These are phyloP conservation scores for Anguilla megastoma DNA, from an alignment of 2,797 vertebrate species.

Conservation along the genomic window DNA sequence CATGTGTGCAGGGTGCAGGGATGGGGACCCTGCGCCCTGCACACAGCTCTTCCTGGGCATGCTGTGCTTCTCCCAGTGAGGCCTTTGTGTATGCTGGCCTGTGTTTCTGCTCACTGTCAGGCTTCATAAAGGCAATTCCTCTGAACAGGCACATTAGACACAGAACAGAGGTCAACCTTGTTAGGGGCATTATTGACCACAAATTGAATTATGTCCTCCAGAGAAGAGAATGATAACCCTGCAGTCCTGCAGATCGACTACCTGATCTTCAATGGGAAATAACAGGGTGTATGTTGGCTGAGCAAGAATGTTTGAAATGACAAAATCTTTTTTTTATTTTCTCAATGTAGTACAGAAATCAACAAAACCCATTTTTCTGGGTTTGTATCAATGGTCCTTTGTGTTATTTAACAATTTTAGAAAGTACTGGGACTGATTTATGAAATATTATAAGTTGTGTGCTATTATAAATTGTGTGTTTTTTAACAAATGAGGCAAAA, in stretches of 20 bases:
- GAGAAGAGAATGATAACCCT: background rate
- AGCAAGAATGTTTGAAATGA: background rate
- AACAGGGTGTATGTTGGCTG: background rate
- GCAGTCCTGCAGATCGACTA: background rate
- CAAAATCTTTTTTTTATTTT: background rate
- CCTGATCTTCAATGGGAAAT: background rate
- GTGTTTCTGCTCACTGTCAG: background rate
- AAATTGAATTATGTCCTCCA: background rate
- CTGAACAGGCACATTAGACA: background rate
- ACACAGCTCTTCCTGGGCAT: background rate
- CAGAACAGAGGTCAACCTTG: background rate
- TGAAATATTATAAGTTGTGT: background rate
- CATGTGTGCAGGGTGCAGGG: background rate
- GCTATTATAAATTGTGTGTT: background rate
- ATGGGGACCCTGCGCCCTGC: background rate
- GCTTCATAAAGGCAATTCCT: background rate
- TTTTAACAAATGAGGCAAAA: background rate
- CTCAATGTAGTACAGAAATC: background rate
- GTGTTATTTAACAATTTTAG: background rate
- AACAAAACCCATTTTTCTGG: background rate
- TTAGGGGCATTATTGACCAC: background rate
- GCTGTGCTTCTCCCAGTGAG: background rate
- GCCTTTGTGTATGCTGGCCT: background rate
- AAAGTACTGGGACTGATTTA: background rate
- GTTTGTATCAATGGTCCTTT: background rate